A percentile compares a stretch with the other conserved stretches of the same genome.
These are phyloP conservation scores for Polypterus bichir DNA, from an alignment of 2,113 vertebrate genomes.

Conservation along the genomic window DNA sequence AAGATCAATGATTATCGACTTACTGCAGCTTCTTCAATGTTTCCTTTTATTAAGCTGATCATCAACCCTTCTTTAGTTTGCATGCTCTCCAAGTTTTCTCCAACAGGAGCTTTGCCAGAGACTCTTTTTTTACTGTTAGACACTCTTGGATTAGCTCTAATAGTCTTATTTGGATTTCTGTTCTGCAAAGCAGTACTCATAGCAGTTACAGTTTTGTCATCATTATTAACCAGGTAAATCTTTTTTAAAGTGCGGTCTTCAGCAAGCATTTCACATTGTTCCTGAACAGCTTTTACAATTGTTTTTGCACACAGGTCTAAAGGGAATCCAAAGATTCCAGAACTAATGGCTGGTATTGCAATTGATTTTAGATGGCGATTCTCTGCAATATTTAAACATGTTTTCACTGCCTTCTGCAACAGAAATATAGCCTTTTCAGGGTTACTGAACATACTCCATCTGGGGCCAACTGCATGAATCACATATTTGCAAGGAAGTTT, in stretches of 20 bases:
- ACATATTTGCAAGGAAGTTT: constrained; percentile 49
- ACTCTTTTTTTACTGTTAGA: no score
- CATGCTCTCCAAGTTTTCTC: constrained; percentile 5
- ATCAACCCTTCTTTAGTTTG: constrained; percentile 50
- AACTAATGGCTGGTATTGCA: constrained; percentile 65
- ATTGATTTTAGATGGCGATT: constrained; percentile 34
- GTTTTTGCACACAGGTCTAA: constrained; percentile 31
- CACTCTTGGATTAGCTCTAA: no score
- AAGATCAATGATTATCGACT: constrained; percentile 12
- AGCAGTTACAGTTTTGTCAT: constrained; percentile 25
- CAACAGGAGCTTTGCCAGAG: neutral
- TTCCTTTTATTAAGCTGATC: constrained; percentile 41
- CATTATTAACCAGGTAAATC: constrained; percentile 57
- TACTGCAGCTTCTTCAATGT: constrained; percentile 54
- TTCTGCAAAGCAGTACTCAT: constrained; percentile 36
- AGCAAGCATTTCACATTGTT: constrained; percentile 32
- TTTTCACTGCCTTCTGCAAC: constrained; percentile 42
- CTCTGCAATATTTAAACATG: constrained; percentile 48
- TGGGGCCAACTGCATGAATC: constrained; percentile 62
- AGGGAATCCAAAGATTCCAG: constrained; percentile 48
- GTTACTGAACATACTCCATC: constrained; percentile 18
- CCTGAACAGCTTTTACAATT: constrained; percentile 53
- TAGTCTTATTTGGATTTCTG: rapidly evolving
- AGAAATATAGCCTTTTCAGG: neutral
- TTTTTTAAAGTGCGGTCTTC: constrained; percentile 35